phyloP scores from a whole-genome alignment of 1,140 invertebrate species.

The Drosophila funebris region DNA sequence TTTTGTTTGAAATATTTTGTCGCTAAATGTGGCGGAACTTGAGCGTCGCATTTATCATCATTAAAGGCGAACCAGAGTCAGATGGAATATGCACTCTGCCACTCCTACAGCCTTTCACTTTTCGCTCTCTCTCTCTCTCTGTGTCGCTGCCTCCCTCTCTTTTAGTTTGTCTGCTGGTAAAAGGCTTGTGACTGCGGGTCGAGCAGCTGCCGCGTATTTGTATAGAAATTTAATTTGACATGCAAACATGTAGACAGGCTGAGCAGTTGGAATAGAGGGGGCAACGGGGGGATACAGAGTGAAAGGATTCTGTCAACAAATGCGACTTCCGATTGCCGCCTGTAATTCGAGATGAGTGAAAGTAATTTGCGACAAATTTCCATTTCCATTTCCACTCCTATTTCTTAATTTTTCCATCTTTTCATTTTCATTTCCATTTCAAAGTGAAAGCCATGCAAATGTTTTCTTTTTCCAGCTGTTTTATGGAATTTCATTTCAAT shows the following conservation, averaged over 20 bases:
- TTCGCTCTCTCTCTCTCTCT: not conserved
- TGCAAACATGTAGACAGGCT: conserved; percentile 59
- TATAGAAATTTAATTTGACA: conserved; percentile 80
- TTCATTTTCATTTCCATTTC: conserved; percentile 15
- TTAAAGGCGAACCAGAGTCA: conserved; percentile 63
- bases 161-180: conserved; percentile 13
- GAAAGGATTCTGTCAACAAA: conserved; percentile 63
- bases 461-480: conserved; percentile 67
- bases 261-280: not conserved
- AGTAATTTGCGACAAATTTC: conserved; percentile 82
- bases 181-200: conserved; percentile 69
- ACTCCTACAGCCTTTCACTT: conserved; percentile 63
- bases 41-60: conserved; percentile 75
- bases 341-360: conserved; percentile 65
- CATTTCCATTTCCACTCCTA: conserved; percentile 31
- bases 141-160: not conserved
- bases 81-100: not conserved
- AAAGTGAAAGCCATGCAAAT: conserved; percentile 81
- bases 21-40: conserved; percentile 78
- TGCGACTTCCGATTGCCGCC: conserved; percentile 33
- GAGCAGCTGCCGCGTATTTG: conserved; percentile 71
- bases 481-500: conserved; percentile 11
- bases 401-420: conserved; percentile 13
- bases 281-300: conserved; percentile 30
- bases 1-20: conserved; percentile 32